phyloP scores from a whole-genome alignment of 1,140 invertebrate species.

The Heliothis virescens region DNA sequence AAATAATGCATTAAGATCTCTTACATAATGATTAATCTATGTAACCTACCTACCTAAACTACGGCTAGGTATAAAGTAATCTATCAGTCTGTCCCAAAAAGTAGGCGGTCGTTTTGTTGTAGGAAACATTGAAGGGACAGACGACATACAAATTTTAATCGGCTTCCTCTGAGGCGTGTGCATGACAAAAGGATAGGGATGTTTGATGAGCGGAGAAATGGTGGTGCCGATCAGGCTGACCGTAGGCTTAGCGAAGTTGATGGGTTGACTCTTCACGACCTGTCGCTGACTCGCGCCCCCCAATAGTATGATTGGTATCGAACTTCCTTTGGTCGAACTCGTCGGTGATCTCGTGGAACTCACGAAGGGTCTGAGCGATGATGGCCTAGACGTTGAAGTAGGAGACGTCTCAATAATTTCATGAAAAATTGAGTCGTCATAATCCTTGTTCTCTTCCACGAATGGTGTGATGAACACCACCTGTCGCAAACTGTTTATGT shows the following conservation, averaged over 20 bases:
- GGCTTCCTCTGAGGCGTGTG: conserved; percentile 62
- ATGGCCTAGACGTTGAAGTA: conserved; percentile 56
- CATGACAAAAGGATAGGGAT: conserved; percentile 74
- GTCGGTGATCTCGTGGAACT: conserved; percentile 45
- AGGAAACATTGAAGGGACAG: conserved; percentile 59
- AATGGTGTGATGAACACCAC: conserved; percentile 70
- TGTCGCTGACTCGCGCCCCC: conserved; percentile 71
- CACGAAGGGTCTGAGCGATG: conserved; percentile 13
- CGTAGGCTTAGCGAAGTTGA: conserved; percentile 63
- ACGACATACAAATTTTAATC: conserved; percentile 69
- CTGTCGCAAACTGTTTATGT: conserved; percentile 77
- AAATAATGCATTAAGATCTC: not conserved
- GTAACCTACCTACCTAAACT: conserved; percentile 38
- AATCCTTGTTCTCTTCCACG: conserved; percentile 69
- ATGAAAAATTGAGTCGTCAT: conserved; percentile 78
- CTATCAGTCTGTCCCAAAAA: conserved; percentile 69
- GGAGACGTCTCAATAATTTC: conserved; percentile 76
- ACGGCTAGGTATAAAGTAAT: conserved; percentile 68
- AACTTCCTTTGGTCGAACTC: conserved; percentile 54
- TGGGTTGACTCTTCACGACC: conserved; percentile 60
- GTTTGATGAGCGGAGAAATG: conserved; percentile 67
- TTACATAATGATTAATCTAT: conserved; percentile 4
- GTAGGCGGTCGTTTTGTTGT: conserved; percentile 58
- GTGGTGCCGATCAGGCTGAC: conserved; percentile 73
- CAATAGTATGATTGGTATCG: conserved; percentile 68